Conservation (phyloP, 2,888 invertebrate genomes). For the Pecten maximus region DNA sequence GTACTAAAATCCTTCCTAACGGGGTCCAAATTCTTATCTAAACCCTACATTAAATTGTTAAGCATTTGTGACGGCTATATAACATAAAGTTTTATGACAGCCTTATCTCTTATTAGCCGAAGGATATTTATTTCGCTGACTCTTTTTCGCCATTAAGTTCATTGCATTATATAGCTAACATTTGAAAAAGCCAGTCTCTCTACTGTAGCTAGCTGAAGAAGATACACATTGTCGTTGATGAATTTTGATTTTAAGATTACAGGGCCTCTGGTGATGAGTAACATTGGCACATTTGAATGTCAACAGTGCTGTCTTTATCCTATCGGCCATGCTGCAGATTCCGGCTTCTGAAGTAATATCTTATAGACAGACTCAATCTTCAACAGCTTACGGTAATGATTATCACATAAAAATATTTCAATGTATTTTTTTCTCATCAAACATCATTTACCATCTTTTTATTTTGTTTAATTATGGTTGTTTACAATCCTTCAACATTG, state of each 20-base stretch:
- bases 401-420: not conserved
- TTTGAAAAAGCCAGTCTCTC: not conserved
- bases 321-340: not conserved
- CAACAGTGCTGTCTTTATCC: not conserved
- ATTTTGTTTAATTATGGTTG: too few relatives aligned
- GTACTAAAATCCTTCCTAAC: not conserved
- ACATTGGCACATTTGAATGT: not conserved
- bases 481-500: not conserved
- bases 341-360: not conserved
- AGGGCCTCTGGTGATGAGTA: not conserved
- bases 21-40: conserved; percentile 20
- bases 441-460: too few relatives aligned
- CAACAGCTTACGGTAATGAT: not conserved
- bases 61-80: conserved; percentile 11
- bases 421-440: not conserved
- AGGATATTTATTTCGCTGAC: not conserved
- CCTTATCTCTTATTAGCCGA: not conserved
- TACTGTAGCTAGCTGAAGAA: not conserved
- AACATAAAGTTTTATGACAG: not conserved
- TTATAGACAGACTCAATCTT: not conserved
- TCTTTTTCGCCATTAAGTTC: not conserved
- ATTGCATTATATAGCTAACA: not conserved
- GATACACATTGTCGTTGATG: not conserved
- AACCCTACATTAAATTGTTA: conserved; percentile 23
- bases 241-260: not conserved